Evolutionary conservation across 2,888 invertebrate genomes (phyloP), one percentile per base, ranked within the genome.

Genomic region (Cheiracanthium punctorium): DNA sequence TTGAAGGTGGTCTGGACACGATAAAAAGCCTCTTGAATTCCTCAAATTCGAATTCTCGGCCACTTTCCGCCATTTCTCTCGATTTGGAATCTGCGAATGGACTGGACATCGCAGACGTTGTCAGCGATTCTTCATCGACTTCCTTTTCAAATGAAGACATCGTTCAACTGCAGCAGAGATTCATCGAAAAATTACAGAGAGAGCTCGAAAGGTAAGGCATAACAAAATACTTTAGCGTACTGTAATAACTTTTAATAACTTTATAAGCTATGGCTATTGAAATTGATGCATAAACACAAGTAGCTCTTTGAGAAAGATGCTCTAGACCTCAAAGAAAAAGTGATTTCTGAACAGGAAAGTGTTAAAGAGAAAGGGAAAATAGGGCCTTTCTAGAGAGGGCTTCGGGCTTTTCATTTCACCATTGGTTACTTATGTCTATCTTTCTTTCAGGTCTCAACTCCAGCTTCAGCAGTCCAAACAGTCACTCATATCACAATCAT

Each of bases 181-280:
- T 96, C 91, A 98, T 98, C 89, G 96, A 96, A 90, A 96, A 97
- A 90, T 92, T 97, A 67, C 96, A 97, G 91, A 93, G 96, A 1
- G 96, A 96, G 90, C 91, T 96, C 89, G 95, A 95, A 86, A 94
- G 95, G 89, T 96, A 72, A 65, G n/a, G n/a, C n/a, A n/a, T n/a
- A n/a, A n/a, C n/a, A n/a, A n/a, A n/a, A n/a, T n/a, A n/a, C n/a
- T n/a, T n/a, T n/a, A n/a, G n/a, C n/a, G n/a, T n/a, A n/a, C n/a
- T n/a, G n/a, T n/a, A n/a, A n/a, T n/a, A n/a, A n/a, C n/a, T n/a
- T n/a, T n/a, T n/a, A n/a, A n/a, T n/a, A n/a, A n/a, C n/a, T n/a
- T n/a, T n/a, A n/a, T n/a, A n/a, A n/a, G n/a, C n/a, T n/a, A n/a
- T n/a, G n/a, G n/a, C n/a, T n/a, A n/a, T n/a, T n/a, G n/a, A n/a